Conservation (phyloP, 2,888 invertebrate genomes). For the Chrysopilus asiliformis region DNA sequence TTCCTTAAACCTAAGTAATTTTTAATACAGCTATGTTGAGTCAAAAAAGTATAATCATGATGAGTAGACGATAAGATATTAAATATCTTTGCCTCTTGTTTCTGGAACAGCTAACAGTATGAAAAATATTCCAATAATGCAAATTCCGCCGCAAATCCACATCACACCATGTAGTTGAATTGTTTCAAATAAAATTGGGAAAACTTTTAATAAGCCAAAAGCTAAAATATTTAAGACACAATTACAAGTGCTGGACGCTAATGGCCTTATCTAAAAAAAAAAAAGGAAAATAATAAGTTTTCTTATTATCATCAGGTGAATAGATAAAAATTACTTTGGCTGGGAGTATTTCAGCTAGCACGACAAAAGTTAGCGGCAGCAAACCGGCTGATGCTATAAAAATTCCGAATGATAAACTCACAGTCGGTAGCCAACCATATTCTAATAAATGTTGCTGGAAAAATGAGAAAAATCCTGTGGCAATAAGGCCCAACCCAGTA, state of each 20-base stretch:
- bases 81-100: slow-evolving; percentile 26
- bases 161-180: slow-evolving; percentile 25
- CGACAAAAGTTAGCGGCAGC: slow-evolving; percentile 14
- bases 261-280: slow-evolving; percentile 11
- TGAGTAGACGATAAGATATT: no score
- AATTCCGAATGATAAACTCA: slow-evolving; percentile 13
- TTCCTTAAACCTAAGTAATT: no score
- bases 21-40: no score
- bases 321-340: no score
- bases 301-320: no score
- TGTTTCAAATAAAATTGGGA: slow-evolving; percentile 23
- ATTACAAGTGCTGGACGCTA: slow-evolving; percentile 12
- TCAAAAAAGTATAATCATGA: no score
- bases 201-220: slow-evolving; percentile 17
- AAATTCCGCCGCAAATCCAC: slow-evolving; percentile 25
- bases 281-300: no score
- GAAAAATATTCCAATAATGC: slow-evolving; percentile 24
- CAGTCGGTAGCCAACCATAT: slow-evolving; percentile 15
- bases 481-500: slow-evolving; percentile 7
- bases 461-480: slow-evolving; percentile 9
- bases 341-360: slow-evolving; percentile 15
- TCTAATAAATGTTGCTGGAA: no score
- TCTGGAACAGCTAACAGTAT: slow-evolving; percentile 25
- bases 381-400: slow-evolving; percentile 14
- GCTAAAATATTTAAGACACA: slow-evolving; percentile 10